phyloP scores from a whole-genome alignment of 2,113 vertebrate species.

The Tringa solitaria region DNA sequence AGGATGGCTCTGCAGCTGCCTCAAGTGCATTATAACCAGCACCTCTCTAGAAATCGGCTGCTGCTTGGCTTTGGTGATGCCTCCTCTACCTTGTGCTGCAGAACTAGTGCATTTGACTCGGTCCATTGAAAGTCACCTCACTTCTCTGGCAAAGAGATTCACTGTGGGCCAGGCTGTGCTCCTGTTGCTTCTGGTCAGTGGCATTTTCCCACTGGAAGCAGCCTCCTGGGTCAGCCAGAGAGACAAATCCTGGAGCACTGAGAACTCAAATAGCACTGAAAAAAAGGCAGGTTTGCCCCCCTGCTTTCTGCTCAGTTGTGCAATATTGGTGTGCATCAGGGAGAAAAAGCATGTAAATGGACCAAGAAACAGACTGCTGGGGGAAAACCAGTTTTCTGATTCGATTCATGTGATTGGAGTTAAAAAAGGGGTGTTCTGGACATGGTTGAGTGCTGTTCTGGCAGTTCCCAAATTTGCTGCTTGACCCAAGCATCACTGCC shows the following conservation, averaged over 20 bases:
- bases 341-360: neutral
- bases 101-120: neutral
- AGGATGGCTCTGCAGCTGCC: neutral
- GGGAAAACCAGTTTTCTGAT: neutral
- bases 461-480: neutral
- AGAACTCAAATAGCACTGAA: neutral
- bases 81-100: neutral
- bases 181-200: neutral
- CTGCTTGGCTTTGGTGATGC: neutral
- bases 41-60: neutral
- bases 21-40: neutral
- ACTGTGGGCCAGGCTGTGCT: neutral
- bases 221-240: neutral
- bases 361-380: neutral
- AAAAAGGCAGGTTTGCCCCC: neutral
- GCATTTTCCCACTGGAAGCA: neutral
- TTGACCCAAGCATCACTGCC: neutral
- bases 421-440: neutral
- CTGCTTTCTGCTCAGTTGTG: neutral
- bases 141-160: neutral
- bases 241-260: neutral
- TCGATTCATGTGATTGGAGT: neutral
- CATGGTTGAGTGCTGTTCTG: neutral
- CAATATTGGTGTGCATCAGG: neutral
- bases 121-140: neutral